Conservation (phyloP, 2,113 vertebrate species). For the Notothenia rossii region DNA sequence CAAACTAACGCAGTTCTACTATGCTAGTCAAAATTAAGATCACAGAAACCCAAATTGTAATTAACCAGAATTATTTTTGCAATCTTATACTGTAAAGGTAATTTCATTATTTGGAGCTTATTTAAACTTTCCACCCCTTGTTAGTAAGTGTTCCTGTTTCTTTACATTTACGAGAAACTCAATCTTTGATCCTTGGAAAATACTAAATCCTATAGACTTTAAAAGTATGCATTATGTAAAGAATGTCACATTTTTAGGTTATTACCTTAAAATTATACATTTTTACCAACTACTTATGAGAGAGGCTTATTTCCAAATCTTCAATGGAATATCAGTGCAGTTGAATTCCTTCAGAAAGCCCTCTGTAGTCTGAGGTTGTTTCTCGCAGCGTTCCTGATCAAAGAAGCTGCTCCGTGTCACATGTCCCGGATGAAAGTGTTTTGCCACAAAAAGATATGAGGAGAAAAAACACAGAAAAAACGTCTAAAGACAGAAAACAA, state of each 20-base stretch:
- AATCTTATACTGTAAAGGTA: neutral
- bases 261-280: neutral
- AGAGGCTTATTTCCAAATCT: neutral
- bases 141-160: neutral
- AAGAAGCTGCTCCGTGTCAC: constrained; percentile 2
- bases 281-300: neutral
- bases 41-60: neutral
- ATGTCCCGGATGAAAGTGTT: constrained; percentile 3
- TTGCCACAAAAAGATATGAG: neutral
- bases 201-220: neutral
- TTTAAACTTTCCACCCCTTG: neutral
- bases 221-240: constrained; percentile 2
- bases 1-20: neutral
- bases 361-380: neutral
- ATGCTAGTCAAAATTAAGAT: neutral
- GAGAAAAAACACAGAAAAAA: too few relatives aligned
- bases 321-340: neutral
- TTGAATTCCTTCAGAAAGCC: constrained; percentile 23
- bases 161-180: neutral
- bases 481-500: neutral
- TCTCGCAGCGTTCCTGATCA: constrained; percentile 19
- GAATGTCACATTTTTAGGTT: neutral
- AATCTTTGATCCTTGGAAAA: neutral
- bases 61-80: neutral
- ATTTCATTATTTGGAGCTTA: neutral